Percentiles rank a stretch among this genome's conserved stretches.
phyloP scores from a whole-genome alignment of 2,797 vertebrate species.

The Hydrocynus forskahlii region DNA sequence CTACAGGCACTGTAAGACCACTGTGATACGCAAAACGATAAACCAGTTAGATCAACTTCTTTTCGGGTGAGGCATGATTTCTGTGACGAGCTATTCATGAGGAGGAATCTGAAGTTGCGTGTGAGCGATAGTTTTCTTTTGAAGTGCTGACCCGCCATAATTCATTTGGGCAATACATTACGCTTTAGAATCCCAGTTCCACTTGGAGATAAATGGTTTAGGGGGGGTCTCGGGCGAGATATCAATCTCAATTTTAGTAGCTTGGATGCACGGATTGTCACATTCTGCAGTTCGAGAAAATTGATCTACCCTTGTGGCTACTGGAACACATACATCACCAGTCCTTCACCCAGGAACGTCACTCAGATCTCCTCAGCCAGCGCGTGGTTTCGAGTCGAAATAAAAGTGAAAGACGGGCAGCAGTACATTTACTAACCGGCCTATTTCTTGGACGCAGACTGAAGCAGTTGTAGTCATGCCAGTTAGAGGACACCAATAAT shows the following conservation, averaged over 20 bases:
- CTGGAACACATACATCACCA: slow-evolving; percentile 39
- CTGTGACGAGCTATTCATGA: slow-evolving; percentile 39
- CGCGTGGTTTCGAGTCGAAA: neutral
- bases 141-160: slow-evolving; percentile 45
- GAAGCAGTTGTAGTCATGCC: neutral
- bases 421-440: neutral
- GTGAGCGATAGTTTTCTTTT: slow-evolving; percentile 40
- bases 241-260: slow-evolving; percentile 47
- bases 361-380: neutral
- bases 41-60: neutral
- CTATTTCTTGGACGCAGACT: neutral
- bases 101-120: slow-evolving; percentile 30
- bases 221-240: slow-evolving; percentile 17
- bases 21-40: neutral
- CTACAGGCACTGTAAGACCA: neutral
- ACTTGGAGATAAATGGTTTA: slow-evolving; percentile 29
- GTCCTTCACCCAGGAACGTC: slow-evolving; percentile 8
- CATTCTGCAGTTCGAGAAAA: slow-evolving; percentile 41
- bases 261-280: slow-evolving; percentile 44
- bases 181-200: slow-evolving; percentile 42
- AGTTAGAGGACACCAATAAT: neutral
- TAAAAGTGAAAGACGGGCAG: slow-evolving; percentile 8
- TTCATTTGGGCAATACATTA: slow-evolving; percentile 18
- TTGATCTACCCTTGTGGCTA: slow-evolving; percentile 30
- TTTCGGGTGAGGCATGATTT: slow-evolving; percentile 45